Conservation (phyloP, 1,140 invertebrate genomes). For the Orchestia grillus region DNA sequence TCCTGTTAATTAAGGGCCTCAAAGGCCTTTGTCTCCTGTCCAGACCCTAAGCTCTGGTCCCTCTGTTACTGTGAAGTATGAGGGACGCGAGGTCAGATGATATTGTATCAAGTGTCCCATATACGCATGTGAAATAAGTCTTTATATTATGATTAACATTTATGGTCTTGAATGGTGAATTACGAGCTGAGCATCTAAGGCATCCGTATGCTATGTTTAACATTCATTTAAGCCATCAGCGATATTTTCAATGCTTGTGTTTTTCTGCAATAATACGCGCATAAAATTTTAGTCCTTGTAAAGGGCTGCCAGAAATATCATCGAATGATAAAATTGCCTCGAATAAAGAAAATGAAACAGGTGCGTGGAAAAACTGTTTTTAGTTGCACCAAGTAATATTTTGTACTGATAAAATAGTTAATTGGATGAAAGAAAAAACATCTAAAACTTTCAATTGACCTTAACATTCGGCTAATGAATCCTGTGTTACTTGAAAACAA, state of each 20-base stretch:
- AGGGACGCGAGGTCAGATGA: background rate
- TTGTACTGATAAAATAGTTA: too few relatives aligned
- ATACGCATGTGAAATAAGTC: background rate
- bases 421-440: too few relatives aligned
- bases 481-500: too few relatives aligned
- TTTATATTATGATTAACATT: background rate
- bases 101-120: background rate
- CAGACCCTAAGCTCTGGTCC: background rate
- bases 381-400: too few relatives aligned
- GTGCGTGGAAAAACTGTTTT: background rate
- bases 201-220: background rate
- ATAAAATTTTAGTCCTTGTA: background rate
- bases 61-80: background rate
- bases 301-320: too few relatives aligned
- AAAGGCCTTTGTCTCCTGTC: background rate
- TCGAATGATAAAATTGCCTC: too few relatives aligned
- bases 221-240: background rate
- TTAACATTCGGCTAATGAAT: too few relatives aligned
- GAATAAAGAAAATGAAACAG: background rate
- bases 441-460: too few relatives aligned
- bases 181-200: background rate
- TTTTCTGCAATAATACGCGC: background rate
- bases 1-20: too few relatives aligned
- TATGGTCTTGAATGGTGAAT: background rate
- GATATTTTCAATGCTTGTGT: background rate